Evolutionary conservation across 2,888 invertebrate species (phyloP), one percentile per base, ranked within the genome.

Genomic region (Himalopsyche kuldschensis): DNA sequence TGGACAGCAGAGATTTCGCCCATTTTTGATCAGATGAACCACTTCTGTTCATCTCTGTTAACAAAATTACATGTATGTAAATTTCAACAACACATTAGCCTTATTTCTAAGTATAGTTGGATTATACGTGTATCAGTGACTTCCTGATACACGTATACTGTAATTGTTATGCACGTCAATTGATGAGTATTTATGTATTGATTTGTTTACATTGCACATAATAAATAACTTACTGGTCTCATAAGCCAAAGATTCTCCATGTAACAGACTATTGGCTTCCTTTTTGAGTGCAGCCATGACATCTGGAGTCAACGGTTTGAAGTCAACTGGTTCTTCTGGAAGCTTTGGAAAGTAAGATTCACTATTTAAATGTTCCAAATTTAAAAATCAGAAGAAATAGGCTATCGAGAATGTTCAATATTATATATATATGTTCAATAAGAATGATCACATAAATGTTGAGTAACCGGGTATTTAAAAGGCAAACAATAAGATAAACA

Each of bases 1-100:
- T 95, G 15, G 94, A 92, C 87, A 97, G 91, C 11, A 97, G 94
- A 1, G 95, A 95, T 87, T 94, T 93, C 85, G 97, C 94, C 97
- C 97, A 97, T 82, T 93, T 92, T 87, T 93, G 93, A 87, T 95
- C 95, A 0, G 94, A 93, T 41, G 93, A 92, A 3, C 91, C 90
- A 87, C 92, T 92, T 81, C 91, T 91, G 87, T 91, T 93, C 78
- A 92, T 89, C 88, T 92, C 93, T 91, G 90, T 89, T 86, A 85
- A 82, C 1, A 15, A 20, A 69, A 69, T 24, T n/a, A 2, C 3
- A 10, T 20, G 27, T 27, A 69, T 24, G 15, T n/a, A 63, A n/a
- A n/a, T n/a, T n/a, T n/a, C n/a, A n/a, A n/a, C n/a, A n/a, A n/a
- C n/a, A n/a, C 32, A 32, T 32, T 5, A 32, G 6, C 32, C 32